These are phyloP conservation scores for Blastomussa wellsi DNA, from an alignment of 92 coral and sea anemone genomes.

Conservation along the genomic window DNA sequence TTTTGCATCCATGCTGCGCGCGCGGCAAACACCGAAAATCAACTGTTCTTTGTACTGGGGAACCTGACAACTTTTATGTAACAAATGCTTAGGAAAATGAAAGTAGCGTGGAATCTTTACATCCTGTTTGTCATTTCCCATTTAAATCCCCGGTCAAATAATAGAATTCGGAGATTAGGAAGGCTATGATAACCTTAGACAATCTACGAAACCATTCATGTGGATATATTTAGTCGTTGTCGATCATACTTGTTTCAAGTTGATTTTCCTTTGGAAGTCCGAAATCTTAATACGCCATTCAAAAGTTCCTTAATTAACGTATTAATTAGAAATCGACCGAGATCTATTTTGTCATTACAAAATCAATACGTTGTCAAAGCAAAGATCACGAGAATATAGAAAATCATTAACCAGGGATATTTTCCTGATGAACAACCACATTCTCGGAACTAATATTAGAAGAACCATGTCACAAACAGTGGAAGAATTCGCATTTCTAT, in stretches of 20 bases:
- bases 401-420: not conserved
- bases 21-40: not conserved
- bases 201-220: not conserved
- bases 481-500: not conserved
- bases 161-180: not conserved
- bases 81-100: not conserved
- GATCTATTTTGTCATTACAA: not conserved
- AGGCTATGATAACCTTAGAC: not conserved
- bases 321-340: not conserved
- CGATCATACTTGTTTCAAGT: too few species aligned
- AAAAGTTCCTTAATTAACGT: not conserved
- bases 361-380: not conserved
- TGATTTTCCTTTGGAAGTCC: not conserved
- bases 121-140: slow-evolving; percentile 7
- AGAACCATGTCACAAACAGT: not conserved
- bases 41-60: not conserved
- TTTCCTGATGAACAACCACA: not conserved
- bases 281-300: not conserved
- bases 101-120: not conserved
- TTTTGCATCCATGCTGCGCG: too few species aligned
- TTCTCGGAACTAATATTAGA: not conserved
- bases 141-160: not conserved
- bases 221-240: too few species aligned
- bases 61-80: not conserved
- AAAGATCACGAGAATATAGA: not conserved